Base-by-base conservation (phyloP, 2,113 vertebrate genomes). In the Cyrtonyx montezumae region DNA sequence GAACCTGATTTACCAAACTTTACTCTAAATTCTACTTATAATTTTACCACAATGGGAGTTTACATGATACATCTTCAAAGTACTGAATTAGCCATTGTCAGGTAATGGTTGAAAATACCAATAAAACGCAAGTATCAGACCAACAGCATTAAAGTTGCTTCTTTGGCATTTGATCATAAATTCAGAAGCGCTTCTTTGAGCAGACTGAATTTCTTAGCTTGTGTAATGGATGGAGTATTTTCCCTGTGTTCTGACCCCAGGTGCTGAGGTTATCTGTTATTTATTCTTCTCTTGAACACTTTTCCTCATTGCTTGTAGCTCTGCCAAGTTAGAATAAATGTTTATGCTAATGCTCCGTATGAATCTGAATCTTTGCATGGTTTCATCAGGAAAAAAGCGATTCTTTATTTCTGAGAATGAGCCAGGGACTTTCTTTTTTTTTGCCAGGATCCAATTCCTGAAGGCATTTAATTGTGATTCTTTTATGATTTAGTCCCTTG, bases 281-380 rank as follows among this genome's bases (percentile, higher is more conserved):
- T 89, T 69, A 30, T 77, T 87, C 49, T 17, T 70, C 82, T 89
- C 63, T 74, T 83, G 76, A 49, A 63, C 25, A 37, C 48, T 75
- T 79, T 73, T 69, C 32, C 65, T 74, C 58, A 16, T 34, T 85
- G 13, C 49, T 82, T 66, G n/a, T 26, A 69, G 12, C 76, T 85
- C 68, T 94, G 85, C 82, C 67, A 91, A 66, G 17, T 79, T 45
- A 69, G 59, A 37, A 77, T 77, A 79, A 87, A 62, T 3, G 2
- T 70, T 91, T 77, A 77, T 85, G 85, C 8, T 85, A 82, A 94
- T 90, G 30, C 55, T 37, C 59, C 32, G 70, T 4, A 91, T 79
- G 75, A 73, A 17, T 91, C 23, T 42, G 25, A 79, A 43, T 73
- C 17, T 15, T 83, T 85, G 67, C 20, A 61, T 82, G 74, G 55